Evolutionary conservation across 2,888 invertebrate genomes (phyloP).

Genomic region (Drosophila silvestris): DNA sequence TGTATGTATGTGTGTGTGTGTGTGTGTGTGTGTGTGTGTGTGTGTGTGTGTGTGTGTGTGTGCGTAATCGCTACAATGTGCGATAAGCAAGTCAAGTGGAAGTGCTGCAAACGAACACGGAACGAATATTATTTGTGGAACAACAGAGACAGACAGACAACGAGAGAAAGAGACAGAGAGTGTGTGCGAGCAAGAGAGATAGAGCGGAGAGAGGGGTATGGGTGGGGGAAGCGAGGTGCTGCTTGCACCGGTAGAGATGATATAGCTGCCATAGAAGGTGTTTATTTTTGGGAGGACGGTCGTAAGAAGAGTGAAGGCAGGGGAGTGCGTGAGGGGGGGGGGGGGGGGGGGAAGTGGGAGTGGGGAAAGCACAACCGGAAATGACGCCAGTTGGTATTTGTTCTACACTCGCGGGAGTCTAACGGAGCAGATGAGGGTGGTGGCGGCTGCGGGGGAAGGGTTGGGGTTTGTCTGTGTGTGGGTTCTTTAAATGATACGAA

Average conservation of each 20-base stretch:
- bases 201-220: not conserved
- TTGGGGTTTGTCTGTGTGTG: not conserved
- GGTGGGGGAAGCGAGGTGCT: not conserved
- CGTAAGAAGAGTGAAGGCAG: conserved; percentile 4
- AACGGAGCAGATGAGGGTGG: not conserved
- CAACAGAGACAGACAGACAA: not conserved
- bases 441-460: not conserved
- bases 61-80: conserved; percentile 47
- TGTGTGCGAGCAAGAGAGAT: not conserved
- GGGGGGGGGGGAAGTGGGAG: not conserved
- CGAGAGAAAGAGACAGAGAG: not conserved
- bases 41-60: conserved; percentile 11
- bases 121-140: conserved; percentile 33
- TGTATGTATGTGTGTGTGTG: conserved; percentile 1
- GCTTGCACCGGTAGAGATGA: conserved; percentile 15
- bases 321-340: too few species aligned
- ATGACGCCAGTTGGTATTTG: conserved; percentile 50
- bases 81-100: conserved; percentile 61
- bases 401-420: not conserved
- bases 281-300: conserved; percentile 21
- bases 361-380: conserved; percentile 37
- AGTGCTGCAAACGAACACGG: conserved; percentile 49
- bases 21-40: not conserved
- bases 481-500: conserved; percentile 29
- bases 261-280: conserved; percentile 18